phyloP scores from a whole-genome alignment of 2,888 invertebrate genomes.

The Helobdella robusta region DNA sequence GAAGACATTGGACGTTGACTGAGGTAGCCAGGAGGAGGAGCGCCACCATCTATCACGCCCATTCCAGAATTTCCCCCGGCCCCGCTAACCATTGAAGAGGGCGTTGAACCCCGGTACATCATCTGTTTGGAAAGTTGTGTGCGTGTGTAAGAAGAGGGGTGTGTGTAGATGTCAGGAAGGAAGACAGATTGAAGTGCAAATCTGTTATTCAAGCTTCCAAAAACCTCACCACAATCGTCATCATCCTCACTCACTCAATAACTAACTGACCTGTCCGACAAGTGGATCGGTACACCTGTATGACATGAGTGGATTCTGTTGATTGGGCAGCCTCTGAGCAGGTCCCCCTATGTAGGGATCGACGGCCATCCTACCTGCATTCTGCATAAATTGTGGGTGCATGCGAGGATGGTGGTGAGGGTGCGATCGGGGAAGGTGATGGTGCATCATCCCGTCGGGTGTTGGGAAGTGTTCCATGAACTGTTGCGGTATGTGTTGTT shows the following conservation, averaged over 20 bases:
- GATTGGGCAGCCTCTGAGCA: neutral
- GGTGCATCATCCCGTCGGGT: slow-evolving; percentile 10
- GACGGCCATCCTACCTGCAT: slow-evolving; percentile 1
- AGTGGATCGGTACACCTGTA: slow-evolving; percentile 7
- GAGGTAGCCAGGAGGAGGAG: neutral
- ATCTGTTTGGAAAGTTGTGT: slow-evolving; percentile 4
- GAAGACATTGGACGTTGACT: slow-evolving; percentile 19
- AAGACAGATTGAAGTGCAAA: too few relatives aligned
- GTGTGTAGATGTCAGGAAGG: too few relatives aligned
- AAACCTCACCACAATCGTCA: too few relatives aligned
- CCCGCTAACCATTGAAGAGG: neutral
- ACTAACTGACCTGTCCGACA: slow-evolving; percentile 4
- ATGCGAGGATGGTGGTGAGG: neutral
- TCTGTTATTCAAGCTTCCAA: too few relatives aligned
- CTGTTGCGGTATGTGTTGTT: slow-evolving; percentile 17
- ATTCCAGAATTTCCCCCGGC: neutral
- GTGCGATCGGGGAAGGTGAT: slow-evolving; percentile 4
- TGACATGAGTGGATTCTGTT: neutral
- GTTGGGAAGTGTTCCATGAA: slow-evolving; percentile 23
- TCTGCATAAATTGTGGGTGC: slow-evolving; percentile 10
- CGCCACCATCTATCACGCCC: slow-evolving; percentile 10
- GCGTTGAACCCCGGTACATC: slow-evolving; percentile 20
- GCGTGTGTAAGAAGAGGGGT: too few relatives aligned
- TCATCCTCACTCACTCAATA: too few relatives aligned
- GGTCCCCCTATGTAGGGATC: slow-evolving; percentile 4